Conservation (phyloP, 1,140 invertebrate species). For the Lordiphosa stackelbergi region DNA sequence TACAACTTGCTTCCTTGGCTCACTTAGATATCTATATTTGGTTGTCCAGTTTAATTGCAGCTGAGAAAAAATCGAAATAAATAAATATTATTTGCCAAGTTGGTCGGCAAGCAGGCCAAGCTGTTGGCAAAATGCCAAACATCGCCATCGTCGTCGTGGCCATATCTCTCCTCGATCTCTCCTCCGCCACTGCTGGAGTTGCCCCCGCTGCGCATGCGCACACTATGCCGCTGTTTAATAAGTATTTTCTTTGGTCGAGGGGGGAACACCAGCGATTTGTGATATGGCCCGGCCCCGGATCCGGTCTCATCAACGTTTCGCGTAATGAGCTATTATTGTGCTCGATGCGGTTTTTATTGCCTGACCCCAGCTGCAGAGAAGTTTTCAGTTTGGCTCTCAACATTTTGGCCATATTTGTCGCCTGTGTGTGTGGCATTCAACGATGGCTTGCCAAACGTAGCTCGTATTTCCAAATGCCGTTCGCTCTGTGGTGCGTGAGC, state of each 20-base stretch:
- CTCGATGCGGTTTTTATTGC: conserved; percentile 49
- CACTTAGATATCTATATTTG: background rate
- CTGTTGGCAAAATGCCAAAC: conserved; percentile 40
- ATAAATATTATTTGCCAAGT: conserved; percentile 49
- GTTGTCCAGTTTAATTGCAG: conserved; percentile 30
- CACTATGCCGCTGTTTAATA: conserved; percentile 24
- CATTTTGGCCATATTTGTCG: conserved; percentile 70
- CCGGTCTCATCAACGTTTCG: conserved; percentile 41
- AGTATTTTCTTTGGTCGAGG: conserved; percentile 3
- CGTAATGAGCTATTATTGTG: conserved; percentile 62
- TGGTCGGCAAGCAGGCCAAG: conserved; percentile 18
- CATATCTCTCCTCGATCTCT: conserved; percentile 46
- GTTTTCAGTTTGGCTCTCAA: conserved; percentile 26
- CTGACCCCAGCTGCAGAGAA: conserved; percentile 18
- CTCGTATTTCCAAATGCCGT: conserved; percentile 34
- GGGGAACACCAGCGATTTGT: conserved; percentile 30
- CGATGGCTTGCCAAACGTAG: conserved; percentile 30
- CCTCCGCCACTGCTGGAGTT: conserved; percentile 6
- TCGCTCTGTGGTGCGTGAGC: conserved; percentile 41
- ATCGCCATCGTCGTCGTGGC: conserved; percentile 11
- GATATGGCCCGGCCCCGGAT: conserved; percentile 42
- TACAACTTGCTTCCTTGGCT: background rate
- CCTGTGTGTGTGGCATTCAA: conserved; percentile 54
- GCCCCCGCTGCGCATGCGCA: conserved; percentile 36
- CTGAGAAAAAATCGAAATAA: conserved; percentile 25